Evolutionary conservation across 2,797 vertebrate species (phyloP).

Genomic region (Leucoraja ocellata): DNA sequence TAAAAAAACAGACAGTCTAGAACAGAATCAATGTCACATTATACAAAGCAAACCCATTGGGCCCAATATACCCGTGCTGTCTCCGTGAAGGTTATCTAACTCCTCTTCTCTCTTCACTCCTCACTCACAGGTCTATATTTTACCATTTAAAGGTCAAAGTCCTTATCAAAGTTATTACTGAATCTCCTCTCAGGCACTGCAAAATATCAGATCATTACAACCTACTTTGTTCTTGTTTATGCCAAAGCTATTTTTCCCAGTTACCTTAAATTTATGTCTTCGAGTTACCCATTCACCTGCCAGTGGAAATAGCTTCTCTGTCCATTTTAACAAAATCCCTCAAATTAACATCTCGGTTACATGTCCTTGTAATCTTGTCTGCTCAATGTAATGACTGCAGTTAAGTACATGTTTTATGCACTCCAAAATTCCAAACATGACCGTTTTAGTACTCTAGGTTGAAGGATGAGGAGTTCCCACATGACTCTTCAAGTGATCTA

Average conservation of each 20-base stretch:
- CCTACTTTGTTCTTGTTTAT: background rate
- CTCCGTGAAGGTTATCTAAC: background rate
- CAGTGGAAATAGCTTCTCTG: background rate
- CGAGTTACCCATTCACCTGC: background rate
- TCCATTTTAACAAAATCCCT: background rate
- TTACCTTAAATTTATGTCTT: background rate
- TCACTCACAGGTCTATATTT: background rate
- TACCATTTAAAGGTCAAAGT: background rate
- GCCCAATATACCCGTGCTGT: background rate
- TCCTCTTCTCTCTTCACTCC: background rate
- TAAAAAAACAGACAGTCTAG: background rate
- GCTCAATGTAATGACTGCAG: background rate
- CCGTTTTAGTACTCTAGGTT: background rate
- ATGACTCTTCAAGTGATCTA: background rate
- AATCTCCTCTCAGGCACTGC: background rate
- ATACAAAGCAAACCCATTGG: background rate
- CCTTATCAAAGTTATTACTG: slow-evolving; percentile 1
- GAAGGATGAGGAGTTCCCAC: background rate
- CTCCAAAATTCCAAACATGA: background rate
- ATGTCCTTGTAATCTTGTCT: background rate
- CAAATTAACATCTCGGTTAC: background rate
- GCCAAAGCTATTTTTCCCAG: background rate
- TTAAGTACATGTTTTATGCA: background rate
- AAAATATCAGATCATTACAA: background rate
- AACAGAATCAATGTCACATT: background rate